Evolutionary conservation across 2,797 vertebrate species (phyloP).

Genomic region (Fistularia commersonii): DNA sequence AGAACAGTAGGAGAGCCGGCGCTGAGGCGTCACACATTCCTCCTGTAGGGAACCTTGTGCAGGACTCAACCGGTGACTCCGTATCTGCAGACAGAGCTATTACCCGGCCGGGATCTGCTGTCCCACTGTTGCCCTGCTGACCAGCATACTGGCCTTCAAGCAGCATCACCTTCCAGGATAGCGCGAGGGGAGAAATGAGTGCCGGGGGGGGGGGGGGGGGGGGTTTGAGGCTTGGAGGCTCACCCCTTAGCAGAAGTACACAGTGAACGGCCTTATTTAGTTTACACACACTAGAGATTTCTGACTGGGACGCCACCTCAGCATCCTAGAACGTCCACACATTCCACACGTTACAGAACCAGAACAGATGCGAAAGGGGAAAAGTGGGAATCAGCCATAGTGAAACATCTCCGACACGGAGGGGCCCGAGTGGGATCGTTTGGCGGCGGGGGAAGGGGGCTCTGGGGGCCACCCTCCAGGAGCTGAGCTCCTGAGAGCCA

Average conservation of each 20-base stretch:
- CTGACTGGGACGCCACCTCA: conserved; percentile 2
- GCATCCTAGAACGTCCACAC: conserved; percentile 63
- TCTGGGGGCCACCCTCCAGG: conserved; percentile 39
- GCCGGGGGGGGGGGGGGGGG: conserved; percentile 4
- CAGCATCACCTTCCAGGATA: too few species aligned
- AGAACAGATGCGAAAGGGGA: conserved; percentile 1
- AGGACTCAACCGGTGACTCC: conserved; percentile 70
- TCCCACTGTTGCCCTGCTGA: conserved; percentile 7
- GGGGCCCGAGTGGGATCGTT: too few species aligned
- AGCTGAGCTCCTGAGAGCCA: conserved; percentile 61
- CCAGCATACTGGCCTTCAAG: too few species aligned
- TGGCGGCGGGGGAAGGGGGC: not conserved
- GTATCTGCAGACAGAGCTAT: conserved; percentile 69
- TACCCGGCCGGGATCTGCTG: conserved; percentile 52
- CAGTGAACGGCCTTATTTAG: too few species aligned
- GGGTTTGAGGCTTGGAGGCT: not conserved
- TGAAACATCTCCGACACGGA: too few species aligned
- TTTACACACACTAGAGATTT: conserved; percentile 5
- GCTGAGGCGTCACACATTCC: conserved; percentile 89
- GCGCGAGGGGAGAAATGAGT: too few species aligned
- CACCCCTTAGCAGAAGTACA: too few species aligned
- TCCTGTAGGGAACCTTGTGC: conserved; percentile 76
- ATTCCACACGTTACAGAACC: conserved; percentile 70
- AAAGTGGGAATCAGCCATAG: too few species aligned
- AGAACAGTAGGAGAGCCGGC: conserved; percentile 54